A percentile compares a stretch with the other conserved stretches of the same genome.
phyloP scores from a whole-genome alignment of 2,797 vertebrate species.

The Typhlichthys eigenmanni region DNA sequence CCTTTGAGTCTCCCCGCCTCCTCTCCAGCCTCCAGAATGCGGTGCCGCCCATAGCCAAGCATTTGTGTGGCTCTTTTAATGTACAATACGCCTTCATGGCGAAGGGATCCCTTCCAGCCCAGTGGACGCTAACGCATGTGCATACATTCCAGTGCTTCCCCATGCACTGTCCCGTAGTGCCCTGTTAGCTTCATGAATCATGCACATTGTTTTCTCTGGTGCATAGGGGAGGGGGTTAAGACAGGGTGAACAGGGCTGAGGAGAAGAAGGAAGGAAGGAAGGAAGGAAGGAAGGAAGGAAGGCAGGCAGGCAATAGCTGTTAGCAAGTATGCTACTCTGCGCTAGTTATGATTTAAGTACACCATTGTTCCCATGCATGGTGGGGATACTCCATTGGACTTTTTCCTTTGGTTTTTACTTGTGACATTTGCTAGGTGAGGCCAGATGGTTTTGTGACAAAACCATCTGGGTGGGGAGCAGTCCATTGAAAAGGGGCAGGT shows the following conservation, averaged over 20 bases:
- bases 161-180: conserved; percentile 32
- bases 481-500: no score
- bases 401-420: no score
- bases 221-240: conserved; percentile 4
- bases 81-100: conserved; percentile 16
- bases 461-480: no score
- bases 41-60: conserved; percentile 40
- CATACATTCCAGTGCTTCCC: conserved; percentile 54
- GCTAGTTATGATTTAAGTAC: conserved; percentile 59
- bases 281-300: conserved; percentile 10
- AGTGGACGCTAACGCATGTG: conserved; percentile 45
- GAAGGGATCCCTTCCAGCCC: conserved; percentile 25
- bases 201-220: conserved; percentile 75
- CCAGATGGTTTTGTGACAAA: no score
- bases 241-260: conserved; percentile 51
- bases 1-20: conserved; percentile 40
- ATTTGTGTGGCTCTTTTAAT: conserved; percentile 25
- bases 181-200: conserved; percentile 71
- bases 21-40: conserved; percentile 44
- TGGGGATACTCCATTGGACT: no score
- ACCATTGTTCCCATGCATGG: conserved; percentile 44
- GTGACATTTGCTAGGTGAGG: no score
- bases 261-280: conserved; percentile 7
- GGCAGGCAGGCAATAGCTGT: conserved; percentile 35
- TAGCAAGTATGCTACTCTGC: conserved; percentile 45